A percentile compares a stretch with the other conserved stretches of the same genome.
Evolutionary conservation across 2,113 vertebrate species (phyloP).

Genomic region (Vombatus ursinus): DNA sequence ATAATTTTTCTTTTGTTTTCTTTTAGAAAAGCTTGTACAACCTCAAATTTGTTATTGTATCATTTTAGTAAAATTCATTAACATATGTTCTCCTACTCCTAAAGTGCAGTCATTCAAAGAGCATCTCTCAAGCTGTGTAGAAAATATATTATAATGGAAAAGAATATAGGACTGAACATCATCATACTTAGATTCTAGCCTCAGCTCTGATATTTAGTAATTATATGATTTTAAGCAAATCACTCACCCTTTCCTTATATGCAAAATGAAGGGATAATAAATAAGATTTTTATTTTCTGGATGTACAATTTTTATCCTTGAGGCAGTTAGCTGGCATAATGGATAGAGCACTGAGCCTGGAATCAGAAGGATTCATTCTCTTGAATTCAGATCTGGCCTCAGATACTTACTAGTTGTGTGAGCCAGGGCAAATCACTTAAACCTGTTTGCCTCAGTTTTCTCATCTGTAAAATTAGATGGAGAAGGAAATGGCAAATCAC

Average conservation of each 20-base stretch:
- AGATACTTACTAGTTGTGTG: background rate
- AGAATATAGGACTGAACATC: background rate
- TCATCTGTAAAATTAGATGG: background rate
- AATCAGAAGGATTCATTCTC: background rate
- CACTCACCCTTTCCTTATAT: background rate
- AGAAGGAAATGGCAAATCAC: no score
- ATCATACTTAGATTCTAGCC: background rate
- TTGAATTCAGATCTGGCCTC: background rate
- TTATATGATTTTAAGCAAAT: background rate
- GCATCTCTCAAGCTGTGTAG: background rate
- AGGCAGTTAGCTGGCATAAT: no score
- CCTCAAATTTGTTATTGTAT: background rate
- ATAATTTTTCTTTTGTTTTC: background rate
- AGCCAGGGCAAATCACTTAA: background rate
- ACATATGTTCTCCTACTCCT: background rate
- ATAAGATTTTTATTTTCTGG: background rate
- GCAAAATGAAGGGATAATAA: background rate
- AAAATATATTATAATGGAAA: background rate
- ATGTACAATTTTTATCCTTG: background rate
- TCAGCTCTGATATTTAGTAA: background rate
- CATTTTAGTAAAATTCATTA: background rate
- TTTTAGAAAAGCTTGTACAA: background rate
- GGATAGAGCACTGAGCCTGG: background rate
- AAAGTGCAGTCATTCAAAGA: background rate
- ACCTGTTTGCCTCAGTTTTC: background rate